Conservation (phyloP, 1,140 invertebrate species). For the Tetramorium simillimum region DNA sequence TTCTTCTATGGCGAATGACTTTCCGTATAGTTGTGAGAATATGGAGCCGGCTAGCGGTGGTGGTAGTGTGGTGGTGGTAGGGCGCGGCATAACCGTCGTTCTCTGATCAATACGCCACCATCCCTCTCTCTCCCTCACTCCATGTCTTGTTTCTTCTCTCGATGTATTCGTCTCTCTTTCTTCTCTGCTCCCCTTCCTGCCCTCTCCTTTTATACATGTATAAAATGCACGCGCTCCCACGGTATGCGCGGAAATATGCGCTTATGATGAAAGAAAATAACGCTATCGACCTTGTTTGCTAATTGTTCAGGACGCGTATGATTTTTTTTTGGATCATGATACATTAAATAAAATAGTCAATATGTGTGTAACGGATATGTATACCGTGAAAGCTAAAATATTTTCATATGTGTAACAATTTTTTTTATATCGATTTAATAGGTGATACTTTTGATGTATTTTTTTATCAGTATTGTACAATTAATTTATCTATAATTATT, state of each 20-base stretch:
- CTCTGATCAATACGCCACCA: conserved; percentile 80
- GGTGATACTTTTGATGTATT: neutral
- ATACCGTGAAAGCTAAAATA: neutral
- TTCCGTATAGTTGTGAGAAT: conserved; percentile 48
- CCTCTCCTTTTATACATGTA: conserved; percentile 58
- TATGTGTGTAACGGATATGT: neutral
- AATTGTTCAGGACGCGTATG: conserved; percentile 26
- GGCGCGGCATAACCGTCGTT: conserved; percentile 81
- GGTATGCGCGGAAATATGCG: conserved; percentile 57
- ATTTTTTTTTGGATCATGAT: neutral
- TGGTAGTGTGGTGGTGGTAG: conserved; percentile 77
- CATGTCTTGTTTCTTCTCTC: conserved; percentile 53
- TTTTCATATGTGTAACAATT: neutral
- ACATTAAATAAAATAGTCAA: conserved; percentile 25
- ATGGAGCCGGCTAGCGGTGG: conserved; percentile 42
- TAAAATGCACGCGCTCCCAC: conserved; percentile 66
- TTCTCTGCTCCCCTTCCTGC: conserved; percentile 25
- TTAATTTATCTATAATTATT: neutral
- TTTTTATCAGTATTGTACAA: neutral
- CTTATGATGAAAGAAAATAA: conserved; percentile 62
- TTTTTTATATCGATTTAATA: neutral
- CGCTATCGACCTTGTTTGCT: conserved; percentile 23
- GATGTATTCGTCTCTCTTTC: conserved; percentile 52
- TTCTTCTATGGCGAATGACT: conserved; percentile 61
- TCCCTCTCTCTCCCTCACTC: conserved; percentile 72